Percentiles rank a stretch among this genome's conserved stretches.
These are phyloP conservation scores for Mastacembelus armatus DNA, from an alignment of 2,797 vertebrate species.

Conservation along the genomic window DNA sequence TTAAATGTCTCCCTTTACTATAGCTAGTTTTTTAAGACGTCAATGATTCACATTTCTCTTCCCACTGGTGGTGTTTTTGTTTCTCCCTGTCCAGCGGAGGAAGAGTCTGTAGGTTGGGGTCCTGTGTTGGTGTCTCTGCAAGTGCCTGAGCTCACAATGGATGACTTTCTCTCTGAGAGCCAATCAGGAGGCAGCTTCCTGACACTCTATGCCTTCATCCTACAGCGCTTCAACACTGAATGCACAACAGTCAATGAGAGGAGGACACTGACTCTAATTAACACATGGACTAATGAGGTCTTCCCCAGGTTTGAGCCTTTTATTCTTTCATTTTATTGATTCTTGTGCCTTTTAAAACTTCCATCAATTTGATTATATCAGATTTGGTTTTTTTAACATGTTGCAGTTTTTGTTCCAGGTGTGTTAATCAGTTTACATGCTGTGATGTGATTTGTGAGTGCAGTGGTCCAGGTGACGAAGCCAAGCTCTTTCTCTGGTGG, in stretches of 20 bases:
- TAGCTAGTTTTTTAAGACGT: background rate
- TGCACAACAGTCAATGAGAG: conserved; percentile 91
- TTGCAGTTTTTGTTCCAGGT: background rate
- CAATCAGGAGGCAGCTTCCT: conserved; percentile 92
- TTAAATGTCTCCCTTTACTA: background rate
- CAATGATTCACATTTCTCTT: background rate
- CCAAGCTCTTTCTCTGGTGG: conserved; percentile 98
- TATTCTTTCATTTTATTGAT: background rate
- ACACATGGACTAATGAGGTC: conserved; percentile 92
- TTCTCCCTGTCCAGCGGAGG: conserved; percentile 60
- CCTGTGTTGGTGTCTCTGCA: conserved; percentile 94
- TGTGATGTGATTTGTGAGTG: conserved; percentile 15
- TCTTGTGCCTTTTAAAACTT: background rate
- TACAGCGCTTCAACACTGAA: conserved; percentile 92
- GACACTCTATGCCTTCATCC: conserved; percentile 93
- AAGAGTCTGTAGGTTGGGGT: conserved; percentile 91
- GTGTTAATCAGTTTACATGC: background rate
- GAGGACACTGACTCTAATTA: conserved; percentile 88
- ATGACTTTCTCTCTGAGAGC: conserved; percentile 96
- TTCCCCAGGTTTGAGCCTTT: conserved; percentile 84
- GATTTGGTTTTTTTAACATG: background rate
- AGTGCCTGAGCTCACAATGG: conserved; percentile 95
- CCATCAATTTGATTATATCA: background rate
- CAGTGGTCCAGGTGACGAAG: conserved; percentile 90
- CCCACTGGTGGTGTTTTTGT: conserved; percentile 2